phyloP scores from a whole-genome alignment of 2,797 vertebrate species.

The Fundulus diaphanus region DNA sequence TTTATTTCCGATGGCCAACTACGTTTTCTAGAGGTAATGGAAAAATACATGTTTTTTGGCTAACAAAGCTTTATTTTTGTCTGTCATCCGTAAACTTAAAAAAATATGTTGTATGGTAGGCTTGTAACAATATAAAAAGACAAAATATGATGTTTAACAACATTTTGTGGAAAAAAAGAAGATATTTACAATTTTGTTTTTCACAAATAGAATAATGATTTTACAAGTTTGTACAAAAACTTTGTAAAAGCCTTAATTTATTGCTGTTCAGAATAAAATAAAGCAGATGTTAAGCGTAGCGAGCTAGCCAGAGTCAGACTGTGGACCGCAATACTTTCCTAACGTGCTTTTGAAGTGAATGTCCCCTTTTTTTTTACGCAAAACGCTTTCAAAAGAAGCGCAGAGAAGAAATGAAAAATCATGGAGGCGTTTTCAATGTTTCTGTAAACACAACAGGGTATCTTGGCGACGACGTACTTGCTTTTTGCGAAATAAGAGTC shows the following conservation, averaged over 20 bases:
- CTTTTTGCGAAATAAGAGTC: background rate
- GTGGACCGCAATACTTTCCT: no score
- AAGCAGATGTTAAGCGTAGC: background rate
- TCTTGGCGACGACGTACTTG: background rate
- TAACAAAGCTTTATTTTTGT: background rate
- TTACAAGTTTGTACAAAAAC: background rate
- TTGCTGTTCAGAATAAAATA: background rate
- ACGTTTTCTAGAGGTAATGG: background rate
- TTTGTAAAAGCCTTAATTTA: background rate
- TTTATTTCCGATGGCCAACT: background rate
- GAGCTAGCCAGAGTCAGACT: background rate
- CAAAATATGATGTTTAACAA: background rate
- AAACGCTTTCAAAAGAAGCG: background rate
- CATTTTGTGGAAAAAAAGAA: background rate
- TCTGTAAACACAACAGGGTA: background rate
- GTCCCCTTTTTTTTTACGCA: background rate
- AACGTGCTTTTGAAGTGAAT: no score
- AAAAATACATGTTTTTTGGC: background rate
- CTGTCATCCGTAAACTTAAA: background rate
- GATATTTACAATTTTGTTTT: no score
- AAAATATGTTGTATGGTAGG: background rate
- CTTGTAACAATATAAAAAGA: no score
- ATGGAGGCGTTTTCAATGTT: background rate
- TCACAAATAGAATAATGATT: no score
- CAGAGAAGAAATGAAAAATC: background rate